These are phyloP conservation scores for Xanthorhoe spadicearia DNA, from an alignment of 2,888 invertebrate genomes.

Conservation along the genomic window DNA sequence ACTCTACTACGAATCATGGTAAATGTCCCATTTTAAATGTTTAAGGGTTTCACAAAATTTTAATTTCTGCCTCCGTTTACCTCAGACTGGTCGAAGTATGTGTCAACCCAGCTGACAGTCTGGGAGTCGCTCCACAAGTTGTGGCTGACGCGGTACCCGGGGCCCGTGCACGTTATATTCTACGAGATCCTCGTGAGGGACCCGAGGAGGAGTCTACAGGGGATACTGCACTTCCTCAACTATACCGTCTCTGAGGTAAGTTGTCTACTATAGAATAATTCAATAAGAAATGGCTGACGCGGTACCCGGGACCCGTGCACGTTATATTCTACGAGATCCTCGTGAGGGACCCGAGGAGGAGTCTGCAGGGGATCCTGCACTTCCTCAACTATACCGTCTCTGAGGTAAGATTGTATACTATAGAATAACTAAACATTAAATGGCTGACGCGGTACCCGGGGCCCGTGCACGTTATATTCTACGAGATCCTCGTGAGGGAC, in stretches of 20 bases:
- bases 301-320: slow-evolving; percentile 88
- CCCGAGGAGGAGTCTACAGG: slow-evolving; percentile 83
- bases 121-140: slow-evolving; percentile 89
- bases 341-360: slow-evolving; percentile 84
- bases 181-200: slow-evolving; percentile 88
- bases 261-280: too few relatives aligned
- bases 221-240: slow-evolving; percentile 86
- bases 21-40: too few relatives aligned
- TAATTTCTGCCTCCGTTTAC: too few relatives aligned
- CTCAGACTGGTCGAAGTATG: slow-evolving; percentile 90
- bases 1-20: too few relatives aligned
- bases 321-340: slow-evolving; percentile 89
- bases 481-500: slow-evolving; percentile 87
- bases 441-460: slow-evolving; percentile 90
- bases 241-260: slow-evolving; percentile 80
- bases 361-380: slow-evolving; percentile 42
- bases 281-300: slow-evolving; percentile 90
- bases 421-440: not conserved
- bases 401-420: not conserved
- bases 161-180: slow-evolving; percentile 88
- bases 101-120: slow-evolving; percentile 85
- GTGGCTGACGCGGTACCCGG: slow-evolving; percentile 89
- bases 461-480: slow-evolving; percentile 88
- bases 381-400: not conserved
- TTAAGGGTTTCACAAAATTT: too few relatives aligned